Percentiles rank a stretch among this genome's conserved stretches.
These are phyloP conservation scores for Pelusios castaneus DNA, from an alignment of 2,113 vertebrate genomes.

Conservation along the genomic window DNA sequence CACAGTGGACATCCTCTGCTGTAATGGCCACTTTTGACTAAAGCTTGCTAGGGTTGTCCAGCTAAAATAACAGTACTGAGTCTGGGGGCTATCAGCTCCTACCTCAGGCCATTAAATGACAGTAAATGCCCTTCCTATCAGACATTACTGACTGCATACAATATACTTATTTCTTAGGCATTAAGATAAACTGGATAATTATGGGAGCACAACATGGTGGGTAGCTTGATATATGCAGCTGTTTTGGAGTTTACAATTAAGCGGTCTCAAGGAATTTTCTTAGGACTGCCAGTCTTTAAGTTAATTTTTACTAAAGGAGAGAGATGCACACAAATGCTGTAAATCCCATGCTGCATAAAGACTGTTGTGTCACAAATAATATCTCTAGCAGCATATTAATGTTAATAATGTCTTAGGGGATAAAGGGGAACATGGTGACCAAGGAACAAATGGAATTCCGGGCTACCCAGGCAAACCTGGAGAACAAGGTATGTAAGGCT, in stretches of 20 bases:
- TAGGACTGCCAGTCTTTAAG: background rate
- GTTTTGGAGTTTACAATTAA: background rate
- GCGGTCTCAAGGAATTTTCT: background rate
- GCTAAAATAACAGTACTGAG: background rate
- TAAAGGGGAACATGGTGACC: constrained; percentile 89
- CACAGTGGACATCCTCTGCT: background rate
- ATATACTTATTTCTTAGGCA: background rate
- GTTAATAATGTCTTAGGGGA: constrained; percentile 79
- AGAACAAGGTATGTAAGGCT: constrained; percentile 81
- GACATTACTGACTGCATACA: background rate
- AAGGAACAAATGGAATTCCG: constrained; percentile 80
- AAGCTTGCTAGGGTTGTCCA: background rate
- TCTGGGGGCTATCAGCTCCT: background rate
- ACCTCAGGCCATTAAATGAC: background rate
- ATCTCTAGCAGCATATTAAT: background rate
- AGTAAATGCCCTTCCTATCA: background rate
- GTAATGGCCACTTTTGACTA: background rate
- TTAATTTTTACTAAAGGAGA: background rate
- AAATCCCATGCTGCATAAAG: background rate
- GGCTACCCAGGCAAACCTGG: constrained; percentile 92
- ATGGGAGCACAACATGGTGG: background rate
- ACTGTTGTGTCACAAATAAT: background rate
- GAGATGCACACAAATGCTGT: background rate
- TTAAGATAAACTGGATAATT: fast-evolving
- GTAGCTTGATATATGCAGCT: background rate